These are phyloP conservation scores for Willisornis vidua DNA, from an alignment of 2,113 vertebrate species.

Conservation along the genomic window DNA sequence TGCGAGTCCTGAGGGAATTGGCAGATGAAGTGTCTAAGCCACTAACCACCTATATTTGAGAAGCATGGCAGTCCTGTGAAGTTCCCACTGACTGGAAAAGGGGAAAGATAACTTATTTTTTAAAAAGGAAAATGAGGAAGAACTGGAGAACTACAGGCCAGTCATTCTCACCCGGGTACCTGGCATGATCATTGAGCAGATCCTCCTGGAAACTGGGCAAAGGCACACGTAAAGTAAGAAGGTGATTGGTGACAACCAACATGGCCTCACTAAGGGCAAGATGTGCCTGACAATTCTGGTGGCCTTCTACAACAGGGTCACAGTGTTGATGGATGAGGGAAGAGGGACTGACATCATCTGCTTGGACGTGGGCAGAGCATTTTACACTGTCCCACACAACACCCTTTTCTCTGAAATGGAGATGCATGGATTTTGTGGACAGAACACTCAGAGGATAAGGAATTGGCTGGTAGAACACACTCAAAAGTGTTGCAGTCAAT, in stretches of 20 bases:
- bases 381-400: not conserved
- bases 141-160: not conserved
- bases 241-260: not conserved
- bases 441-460: not conserved
- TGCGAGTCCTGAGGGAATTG: rapidly evolving
- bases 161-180: not conserved
- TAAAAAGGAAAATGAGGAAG: not conserved
- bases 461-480: not conserved
- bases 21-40: not conserved
- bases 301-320: not conserved
- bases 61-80: not conserved
- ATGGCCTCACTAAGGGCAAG: not conserved
- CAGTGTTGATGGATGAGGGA: not conserved
- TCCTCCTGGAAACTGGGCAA: not conserved
- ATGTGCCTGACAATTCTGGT: not conserved
- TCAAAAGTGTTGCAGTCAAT: not conserved
- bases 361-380: not conserved
- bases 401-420: not conserved
- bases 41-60: not conserved
- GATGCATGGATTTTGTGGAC: not conserved
- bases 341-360: not conserved
- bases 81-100: not conserved
- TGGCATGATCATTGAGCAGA: not conserved
- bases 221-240: not conserved
- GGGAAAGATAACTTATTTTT: not conserved